Evolutionary conservation across 92 coral and sea anemone genomes (phyloP), one percentile per base, ranked within the genome.

Genomic region (Heteractis magnifica): DNA sequence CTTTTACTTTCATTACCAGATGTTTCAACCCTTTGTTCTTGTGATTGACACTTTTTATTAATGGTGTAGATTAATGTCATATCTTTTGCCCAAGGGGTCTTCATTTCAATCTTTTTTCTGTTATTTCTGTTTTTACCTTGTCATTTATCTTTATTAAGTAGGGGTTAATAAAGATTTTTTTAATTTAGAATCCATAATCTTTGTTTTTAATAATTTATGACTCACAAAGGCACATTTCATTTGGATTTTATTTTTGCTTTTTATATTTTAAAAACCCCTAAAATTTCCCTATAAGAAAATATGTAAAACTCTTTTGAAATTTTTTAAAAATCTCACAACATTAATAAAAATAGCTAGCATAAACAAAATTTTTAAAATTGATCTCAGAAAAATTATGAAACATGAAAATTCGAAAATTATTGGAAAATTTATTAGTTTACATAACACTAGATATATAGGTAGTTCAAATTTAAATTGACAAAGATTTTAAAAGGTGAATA

Each of bases 131-230:
- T 41, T 21, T 10, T 68, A n/a, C 44, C 55, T 11, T 81, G 84
- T 81, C 77, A 81, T 81, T 18, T 81, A 23, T 81, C 53, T 68
- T 81, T 59, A 81, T 81, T 81, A 70, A 70, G 77, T 60, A 16
- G 58, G 15, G 19, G n/a, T 81, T 81, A 59, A 81, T 34, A 49
- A 50, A 41, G 49, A 49, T 70, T 65, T 78, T 34, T 51, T 68
- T 68, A 68, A 68, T 68, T 68, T 20, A 68, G 49, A 23, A 68
- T 2, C 19, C 23, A 15, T 68, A 26, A 23, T 68, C 73, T 68
- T 68, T 68, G 23, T 68, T 21, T 26, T 23, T 21, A 11, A 68
- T 68, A 15, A 62, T 18, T 62, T 68, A 20, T 68, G 49, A 41
- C 10, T 68, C 16, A 68, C 73, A 68, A 68, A 20, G 44, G 5